Evolutionary conservation across 1,140 invertebrate species (phyloP), one percentile per base, ranked within the genome.

Genomic region (Nymphalis io): DNA sequence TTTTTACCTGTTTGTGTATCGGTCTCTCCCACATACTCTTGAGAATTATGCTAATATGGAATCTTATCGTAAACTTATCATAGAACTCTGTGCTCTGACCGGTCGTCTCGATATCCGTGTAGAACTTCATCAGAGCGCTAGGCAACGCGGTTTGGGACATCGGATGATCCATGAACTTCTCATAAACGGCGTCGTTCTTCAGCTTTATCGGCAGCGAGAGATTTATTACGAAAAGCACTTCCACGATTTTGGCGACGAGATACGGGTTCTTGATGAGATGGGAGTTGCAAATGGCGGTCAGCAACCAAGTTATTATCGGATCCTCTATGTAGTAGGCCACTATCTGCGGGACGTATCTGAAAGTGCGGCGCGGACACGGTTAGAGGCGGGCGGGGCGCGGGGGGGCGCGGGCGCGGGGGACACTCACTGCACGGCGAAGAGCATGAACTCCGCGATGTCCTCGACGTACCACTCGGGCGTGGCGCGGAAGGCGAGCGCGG

Each of bases 81-180:
- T 99, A 99, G 92, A 99, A 99, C 90, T 99, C 98, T 46, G 96
- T 98, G 87, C 96, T 98, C 60, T 98, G 97, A 20, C 98, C 98
- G 12, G 98, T 99, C 2, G 97, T 97, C 92, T 99, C 99, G 42
- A 99, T 98, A 84, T 99, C 98, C 78, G 98, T 98, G 89, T 99
- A 99, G 91, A 99, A 99, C 90, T 98, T 98, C 97, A 99, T 99
- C 0, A 99, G 93, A 16, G 96, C 95, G 60, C 97, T 96, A 0
- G 98, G 96, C 42, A 99, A 90, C 68, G 95, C 92, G 12, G 95
- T 94, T 74, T 96, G 94, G 2, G 98, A 97, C 75, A 99, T 94
- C 42, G 95, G 95, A 90, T 99, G 97, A 48, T 95, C 94, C 94
- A 99, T 89, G 76, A 93, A 93, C 74, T 91, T 91, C 59, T 92